A percentile compares a stretch with the other conserved stretches of the same genome.
phyloP scores from a whole-genome alignment of 23 tunicate species.

The Corella eumyota region DNA sequence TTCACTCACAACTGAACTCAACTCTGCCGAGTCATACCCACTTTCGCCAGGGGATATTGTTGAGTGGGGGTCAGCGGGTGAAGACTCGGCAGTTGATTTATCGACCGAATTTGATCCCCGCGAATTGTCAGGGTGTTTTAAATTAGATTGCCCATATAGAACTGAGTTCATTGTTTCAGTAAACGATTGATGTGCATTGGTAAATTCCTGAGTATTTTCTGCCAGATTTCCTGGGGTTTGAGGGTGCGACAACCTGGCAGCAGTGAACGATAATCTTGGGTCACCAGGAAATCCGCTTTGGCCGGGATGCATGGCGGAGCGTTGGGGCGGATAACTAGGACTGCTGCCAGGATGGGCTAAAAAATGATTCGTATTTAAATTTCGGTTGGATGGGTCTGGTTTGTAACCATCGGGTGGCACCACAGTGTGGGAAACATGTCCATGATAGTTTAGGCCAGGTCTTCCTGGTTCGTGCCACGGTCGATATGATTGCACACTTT shows the following conservation, averaged over 20 bases:
- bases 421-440: conserved; percentile 13
- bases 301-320: conserved; percentile 7
- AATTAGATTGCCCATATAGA: conserved; percentile 10
- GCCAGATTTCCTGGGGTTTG: conserved; percentile 2
- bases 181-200: conserved; percentile 7
- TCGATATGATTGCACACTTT: conserved; percentile 11
- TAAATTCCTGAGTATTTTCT: background rate
- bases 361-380: no score
- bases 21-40: conserved; percentile 81
- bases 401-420: conserved; percentile 8
- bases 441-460: conserved; percentile 11
- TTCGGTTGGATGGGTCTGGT: conserved; percentile 4
- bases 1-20: no score
- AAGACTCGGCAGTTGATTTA: conserved; percentile 6
- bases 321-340: conserved; percentile 9
- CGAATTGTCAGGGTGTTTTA: background rate
- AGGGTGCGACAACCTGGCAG: conserved; percentile 63
- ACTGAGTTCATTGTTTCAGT: conserved; percentile 46
- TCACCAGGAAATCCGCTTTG: conserved; percentile 1
- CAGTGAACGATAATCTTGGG: conserved; percentile 16
- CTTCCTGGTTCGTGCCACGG: conserved; percentile 19
- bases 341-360: conserved; percentile 87
- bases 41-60: conserved; percentile 87
- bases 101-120: background rate
- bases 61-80: conserved; percentile 49